phyloP scores from a whole-genome alignment of 2,113 vertebrate genomes.

The Dicerorhinus sumatrensis region DNA sequence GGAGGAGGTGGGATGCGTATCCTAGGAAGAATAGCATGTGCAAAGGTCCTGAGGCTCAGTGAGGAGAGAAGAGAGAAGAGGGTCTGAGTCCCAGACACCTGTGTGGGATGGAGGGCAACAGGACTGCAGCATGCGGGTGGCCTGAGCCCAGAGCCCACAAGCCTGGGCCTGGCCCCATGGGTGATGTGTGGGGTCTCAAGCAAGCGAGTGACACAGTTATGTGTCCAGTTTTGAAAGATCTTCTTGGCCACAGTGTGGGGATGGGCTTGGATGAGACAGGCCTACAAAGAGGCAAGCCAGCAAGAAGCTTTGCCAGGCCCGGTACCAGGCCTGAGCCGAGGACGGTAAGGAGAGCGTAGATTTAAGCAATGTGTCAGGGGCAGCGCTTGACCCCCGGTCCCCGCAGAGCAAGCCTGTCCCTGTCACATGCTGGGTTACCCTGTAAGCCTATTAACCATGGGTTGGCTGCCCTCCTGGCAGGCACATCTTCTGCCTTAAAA shows the following conservation, averaged over 20 bases:
- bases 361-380: rapidly evolving
- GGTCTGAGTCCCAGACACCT: neutral
- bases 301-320: neutral
- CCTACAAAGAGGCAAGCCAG: neutral
- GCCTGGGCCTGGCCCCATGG: rapidly evolving
- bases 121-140: neutral
- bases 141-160: neutral
- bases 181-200: rapidly evolving
- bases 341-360: too few species aligned
- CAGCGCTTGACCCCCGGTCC: neutral
- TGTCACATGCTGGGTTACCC: neutral
- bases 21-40: neutral
- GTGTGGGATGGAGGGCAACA: neutral
- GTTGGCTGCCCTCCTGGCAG: rapidly evolving
- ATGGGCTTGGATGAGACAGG: neutral
- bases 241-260: neutral
- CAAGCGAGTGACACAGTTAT: rapidly evolving
- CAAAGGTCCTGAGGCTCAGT: neutral
- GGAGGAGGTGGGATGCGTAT: rapidly evolving
- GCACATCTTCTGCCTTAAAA: rapidly evolving
- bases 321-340: neutral
- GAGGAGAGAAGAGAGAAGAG: neutral
- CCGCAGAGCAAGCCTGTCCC: rapidly evolving
- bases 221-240: too few species aligned
- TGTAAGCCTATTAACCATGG: neutral